These are phyloP conservation scores for Hermodice carunculata DNA, from an alignment of 2,888 invertebrate genomes.

Conservation along the genomic window DNA sequence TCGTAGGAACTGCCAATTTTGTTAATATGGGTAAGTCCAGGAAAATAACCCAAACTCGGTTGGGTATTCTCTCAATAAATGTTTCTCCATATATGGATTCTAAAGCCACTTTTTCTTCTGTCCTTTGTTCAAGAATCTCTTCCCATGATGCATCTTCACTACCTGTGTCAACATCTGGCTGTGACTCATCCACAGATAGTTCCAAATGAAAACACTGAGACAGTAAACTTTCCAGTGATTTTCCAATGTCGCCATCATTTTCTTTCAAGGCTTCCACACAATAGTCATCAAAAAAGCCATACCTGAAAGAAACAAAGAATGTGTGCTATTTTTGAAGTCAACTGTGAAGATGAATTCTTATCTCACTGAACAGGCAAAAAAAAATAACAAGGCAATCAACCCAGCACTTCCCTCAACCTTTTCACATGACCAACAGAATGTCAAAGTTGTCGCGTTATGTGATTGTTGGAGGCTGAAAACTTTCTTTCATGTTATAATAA, in stretches of 20 bases:
- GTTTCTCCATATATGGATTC: slow-evolving; percentile 57
- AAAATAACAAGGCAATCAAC: not conserved
- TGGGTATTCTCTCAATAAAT: slow-evolving; percentile 54
- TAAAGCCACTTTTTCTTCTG: slow-evolving; percentile 61
- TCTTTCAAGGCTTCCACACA: slow-evolving; percentile 55
- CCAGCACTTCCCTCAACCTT: not conserved
- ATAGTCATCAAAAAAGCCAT: slow-evolving; percentile 58
- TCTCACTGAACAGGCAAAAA: no score
- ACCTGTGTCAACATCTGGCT: not conserved
- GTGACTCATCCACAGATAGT: not conserved
- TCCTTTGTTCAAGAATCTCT: slow-evolving; percentile 50
- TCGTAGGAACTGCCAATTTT: not conserved
- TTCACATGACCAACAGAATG: not conserved
- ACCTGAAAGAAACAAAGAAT: slow-evolving; percentile 46
- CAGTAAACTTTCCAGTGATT: slow-evolving; percentile 57
- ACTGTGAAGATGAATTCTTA: no score
- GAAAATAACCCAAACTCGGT: slow-evolving; percentile 54
- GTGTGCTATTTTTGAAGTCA: no score
- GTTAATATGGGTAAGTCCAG: slow-evolving; percentile 42
- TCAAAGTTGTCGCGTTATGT: no score
- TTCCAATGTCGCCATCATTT: slow-evolving; percentile 57
- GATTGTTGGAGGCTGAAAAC: no score
- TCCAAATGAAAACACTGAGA: slow-evolving; percentile 49
- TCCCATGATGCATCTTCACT: slow-evolving; percentile 18
- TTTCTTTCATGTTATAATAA: no score